These are phyloP conservation scores for Chloroceryle amazona DNA, from an alignment of 2,797 vertebrate species.

Conservation along the genomic window DNA sequence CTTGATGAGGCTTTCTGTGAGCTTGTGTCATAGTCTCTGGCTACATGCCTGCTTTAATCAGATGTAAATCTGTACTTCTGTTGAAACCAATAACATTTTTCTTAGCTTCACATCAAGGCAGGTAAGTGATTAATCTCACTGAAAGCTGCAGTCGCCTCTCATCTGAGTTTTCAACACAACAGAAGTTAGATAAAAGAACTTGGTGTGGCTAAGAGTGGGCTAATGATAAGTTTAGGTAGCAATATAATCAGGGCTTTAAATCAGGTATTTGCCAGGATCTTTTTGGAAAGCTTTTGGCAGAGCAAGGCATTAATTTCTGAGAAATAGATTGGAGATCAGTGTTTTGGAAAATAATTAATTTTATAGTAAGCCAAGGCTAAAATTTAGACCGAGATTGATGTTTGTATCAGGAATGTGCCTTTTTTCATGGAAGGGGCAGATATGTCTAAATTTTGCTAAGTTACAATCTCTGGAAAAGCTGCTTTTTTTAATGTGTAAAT, in stretches of 20 bases:
- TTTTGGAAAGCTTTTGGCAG: neutral
- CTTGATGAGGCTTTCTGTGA: neutral
- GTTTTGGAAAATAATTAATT: neutral
- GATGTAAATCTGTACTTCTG: neutral
- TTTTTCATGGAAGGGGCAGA: neutral
- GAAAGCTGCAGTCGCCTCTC: neutral
- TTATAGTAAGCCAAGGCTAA: neutral
- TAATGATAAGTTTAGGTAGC: neutral
- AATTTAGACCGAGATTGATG: neutral
- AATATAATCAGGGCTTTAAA: neutral
- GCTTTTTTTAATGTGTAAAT: neutral
- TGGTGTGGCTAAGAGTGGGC: neutral
- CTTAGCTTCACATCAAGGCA: neutral
- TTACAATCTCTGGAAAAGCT: neutral
- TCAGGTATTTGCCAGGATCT: rapidly evolving
- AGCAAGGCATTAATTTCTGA: neutral
- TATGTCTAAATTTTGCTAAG: neutral
- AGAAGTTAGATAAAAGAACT: neutral
- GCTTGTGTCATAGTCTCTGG: neutral
- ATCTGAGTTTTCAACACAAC: neutral
- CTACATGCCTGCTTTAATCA: neutral
- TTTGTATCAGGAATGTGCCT: neutral
- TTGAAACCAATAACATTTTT: neutral
- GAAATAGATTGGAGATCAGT: neutral
- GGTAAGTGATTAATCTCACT: neutral